phyloP scores from a whole-genome alignment of 2,797 vertebrate species.

The Diceros bicornis region DNA sequence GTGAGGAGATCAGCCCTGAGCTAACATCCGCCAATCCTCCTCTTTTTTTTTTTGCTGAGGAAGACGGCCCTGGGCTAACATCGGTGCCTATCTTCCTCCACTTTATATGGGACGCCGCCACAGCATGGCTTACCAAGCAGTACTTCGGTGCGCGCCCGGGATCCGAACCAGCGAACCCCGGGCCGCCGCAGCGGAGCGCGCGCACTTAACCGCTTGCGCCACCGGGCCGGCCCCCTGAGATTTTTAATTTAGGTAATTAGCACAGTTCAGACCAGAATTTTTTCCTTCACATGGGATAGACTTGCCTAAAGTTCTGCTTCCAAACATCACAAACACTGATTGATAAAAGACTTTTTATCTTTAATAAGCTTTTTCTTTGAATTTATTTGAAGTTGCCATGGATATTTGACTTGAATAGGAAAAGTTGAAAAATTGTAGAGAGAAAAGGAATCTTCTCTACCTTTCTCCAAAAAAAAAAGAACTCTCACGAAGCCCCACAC shows the following conservation, averaged over 20 bases:
- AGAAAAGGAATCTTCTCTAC: neutral
- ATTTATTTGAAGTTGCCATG: neutral
- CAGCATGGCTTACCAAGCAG: too few species aligned
- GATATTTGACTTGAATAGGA: neutral
- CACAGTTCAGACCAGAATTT: neutral
- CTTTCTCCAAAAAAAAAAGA: neutral
- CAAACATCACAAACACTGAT: neutral
- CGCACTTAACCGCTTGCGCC: too few species aligned
- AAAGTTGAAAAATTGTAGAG: neutral
- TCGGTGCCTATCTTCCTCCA: too few species aligned
- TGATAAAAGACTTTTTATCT: neutral
- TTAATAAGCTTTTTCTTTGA: neutral
- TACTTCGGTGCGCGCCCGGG: too few species aligned
- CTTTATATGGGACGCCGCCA: too few species aligned
- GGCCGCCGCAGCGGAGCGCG: too few species aligned
- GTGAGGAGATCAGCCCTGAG: too few species aligned
- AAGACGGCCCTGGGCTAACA: too few species aligned
- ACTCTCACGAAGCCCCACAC: neutral
- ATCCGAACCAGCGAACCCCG: too few species aligned
- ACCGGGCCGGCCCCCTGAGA: too few species aligned
- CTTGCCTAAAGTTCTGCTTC: neutral
- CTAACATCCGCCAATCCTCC: too few species aligned
- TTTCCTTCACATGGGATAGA: neutral
- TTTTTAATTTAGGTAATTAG: slow-evolving; percentile 2
- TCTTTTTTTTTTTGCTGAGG: too few species aligned